phyloP scores from a whole-genome alignment of 2,797 vertebrate species.

The Labroides dimidiatus region DNA sequence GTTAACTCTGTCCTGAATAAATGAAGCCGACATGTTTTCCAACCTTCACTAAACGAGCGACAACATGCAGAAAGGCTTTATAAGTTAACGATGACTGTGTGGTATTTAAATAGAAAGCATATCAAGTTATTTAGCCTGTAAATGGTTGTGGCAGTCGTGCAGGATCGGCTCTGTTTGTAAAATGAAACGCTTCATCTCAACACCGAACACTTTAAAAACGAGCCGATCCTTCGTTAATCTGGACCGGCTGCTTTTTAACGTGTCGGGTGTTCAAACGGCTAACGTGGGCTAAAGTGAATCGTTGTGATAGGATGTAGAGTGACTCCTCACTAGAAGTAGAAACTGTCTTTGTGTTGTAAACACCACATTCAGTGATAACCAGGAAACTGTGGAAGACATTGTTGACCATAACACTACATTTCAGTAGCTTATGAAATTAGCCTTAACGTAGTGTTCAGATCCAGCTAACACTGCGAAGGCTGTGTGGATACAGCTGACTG shows the following conservation, averaged over 20 bases:
- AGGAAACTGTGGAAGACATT: conserved; percentile 18
- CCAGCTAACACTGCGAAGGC: conserved; percentile 32
- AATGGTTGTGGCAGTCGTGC: conserved; percentile 3
- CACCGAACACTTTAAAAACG: conserved; percentile 21
- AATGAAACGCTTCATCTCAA: conserved; percentile 1
- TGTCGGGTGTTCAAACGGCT: conserved; percentile 29
- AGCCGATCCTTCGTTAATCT: conserved; percentile 26
- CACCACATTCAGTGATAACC: conserved; percentile 24
- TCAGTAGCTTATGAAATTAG: conserved; percentile 61
- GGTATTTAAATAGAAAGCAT: conserved; percentile 7
- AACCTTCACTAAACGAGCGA: neutral
- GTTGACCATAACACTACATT: conserved; percentile 45
- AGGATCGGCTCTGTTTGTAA: conserved; percentile 13
- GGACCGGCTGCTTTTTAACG: conserved; percentile 7
- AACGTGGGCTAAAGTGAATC: conserved; percentile 26
- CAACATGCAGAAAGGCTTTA: neutral
- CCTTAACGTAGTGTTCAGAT: conserved; percentile 41
- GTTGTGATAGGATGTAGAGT: conserved; percentile 14
- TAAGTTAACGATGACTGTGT: neutral
- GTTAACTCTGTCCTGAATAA: conserved; percentile 4
- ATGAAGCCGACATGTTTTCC: conserved; percentile 22
- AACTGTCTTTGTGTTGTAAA: conserved; percentile 38
- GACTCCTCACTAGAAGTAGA: conserved; percentile 20
- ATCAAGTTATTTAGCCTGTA: neutral
- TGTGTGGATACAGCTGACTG: conserved; percentile 6